Evolutionary conservation across 30 jellyfish, hydroid and myxozoan species (phyloP), one percentile per base, ranked within the genome.

Genomic region (Pseudorhiza aurosa): DNA sequence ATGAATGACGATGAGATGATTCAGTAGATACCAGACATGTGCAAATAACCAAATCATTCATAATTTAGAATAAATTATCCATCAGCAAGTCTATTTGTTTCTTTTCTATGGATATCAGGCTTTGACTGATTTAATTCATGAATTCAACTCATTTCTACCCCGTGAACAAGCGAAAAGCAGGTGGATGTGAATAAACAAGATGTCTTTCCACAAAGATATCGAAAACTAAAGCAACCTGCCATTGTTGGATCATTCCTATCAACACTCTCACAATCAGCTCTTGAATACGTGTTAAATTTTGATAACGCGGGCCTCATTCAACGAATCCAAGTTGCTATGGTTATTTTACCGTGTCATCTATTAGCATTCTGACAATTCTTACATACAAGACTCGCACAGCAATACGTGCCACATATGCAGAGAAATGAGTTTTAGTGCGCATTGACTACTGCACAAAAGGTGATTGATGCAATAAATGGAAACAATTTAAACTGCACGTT

Each of bases 131-230:
- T 27, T 53, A 15, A 53, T 53, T 53, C 67, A 53, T 21, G 5
- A 14, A 21, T 53, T 8, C 12, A 5, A 39, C 12, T 39, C 50
- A 39, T 14, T 12, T 46, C 6, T 24, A 14, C 60, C 60, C 6
- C 60, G 19, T 46, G 60, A 46, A 46, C 60, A 46, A 46, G 19
- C 60, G 60, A 46, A 17, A 8, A 53, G 67, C 67, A 53, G 67
- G 67, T 53, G 67, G 14, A 2, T 9, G 22, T 36, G 5, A 21
- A 2, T 3, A 36, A 53, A 53, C 19, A 4, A n/a, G 30, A 53
- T 53, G 35, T 53, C n/a, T 53, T 36, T 9, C 36, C 22, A 18
- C 22, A 14, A 22, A 1, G 6, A 53, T 53, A 53, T 12, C 24
- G n/a, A 53, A 53, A 53, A 4, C 24, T 53, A 14, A 53, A 12